Percentiles rank a stretch among this genome's conserved stretches.
phyloP scores from a whole-genome alignment of 23 tunicate species.

The Phallusia fumigata region DNA sequence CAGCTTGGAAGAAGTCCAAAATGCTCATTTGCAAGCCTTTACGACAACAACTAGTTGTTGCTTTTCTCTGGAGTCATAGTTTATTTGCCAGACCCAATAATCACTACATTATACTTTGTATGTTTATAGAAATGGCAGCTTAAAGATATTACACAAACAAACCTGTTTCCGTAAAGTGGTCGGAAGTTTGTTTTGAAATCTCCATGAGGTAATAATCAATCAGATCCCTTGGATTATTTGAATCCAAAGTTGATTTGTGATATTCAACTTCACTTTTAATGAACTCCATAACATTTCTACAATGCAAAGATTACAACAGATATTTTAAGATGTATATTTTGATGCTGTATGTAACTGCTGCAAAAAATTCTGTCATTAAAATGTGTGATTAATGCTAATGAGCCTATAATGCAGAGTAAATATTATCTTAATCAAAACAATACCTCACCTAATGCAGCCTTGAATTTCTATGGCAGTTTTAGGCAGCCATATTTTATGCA shows the following conservation, averaged over 20 bases:
- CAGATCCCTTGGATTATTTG: slow-evolving; percentile 23
- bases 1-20: slow-evolving; percentile 37
- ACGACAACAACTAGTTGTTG: too few species aligned
- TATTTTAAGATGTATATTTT: background rate
- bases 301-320: slow-evolving; percentile 2
- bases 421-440: background rate
- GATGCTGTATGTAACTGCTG: too few species aligned
- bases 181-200: background rate
- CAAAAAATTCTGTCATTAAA: background rate
- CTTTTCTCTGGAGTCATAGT: too few species aligned
- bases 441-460: background rate
- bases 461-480: background rate
- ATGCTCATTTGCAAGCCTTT: slow-evolving; percentile 19
- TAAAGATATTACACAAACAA: background rate
- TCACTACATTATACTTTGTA: too few species aligned
- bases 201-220: slow-evolving; percentile 33
- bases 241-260: slow-evolving; percentile 15
- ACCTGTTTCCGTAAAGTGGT: background rate
- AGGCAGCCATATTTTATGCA: slow-evolving; percentile 24
- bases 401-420: too few species aligned
- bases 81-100: too few species aligned
- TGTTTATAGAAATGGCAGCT: too few species aligned
- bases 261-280: slow-evolving; percentile 12
- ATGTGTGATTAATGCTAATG: too few species aligned
- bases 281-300: slow-evolving; percentile 24